Percentiles rank a stretch among this genome's conserved stretches.
These are phyloP conservation scores for Tragulus kanchil DNA, from an alignment of 2,113 vertebrate genomes.

Conservation along the genomic window DNA sequence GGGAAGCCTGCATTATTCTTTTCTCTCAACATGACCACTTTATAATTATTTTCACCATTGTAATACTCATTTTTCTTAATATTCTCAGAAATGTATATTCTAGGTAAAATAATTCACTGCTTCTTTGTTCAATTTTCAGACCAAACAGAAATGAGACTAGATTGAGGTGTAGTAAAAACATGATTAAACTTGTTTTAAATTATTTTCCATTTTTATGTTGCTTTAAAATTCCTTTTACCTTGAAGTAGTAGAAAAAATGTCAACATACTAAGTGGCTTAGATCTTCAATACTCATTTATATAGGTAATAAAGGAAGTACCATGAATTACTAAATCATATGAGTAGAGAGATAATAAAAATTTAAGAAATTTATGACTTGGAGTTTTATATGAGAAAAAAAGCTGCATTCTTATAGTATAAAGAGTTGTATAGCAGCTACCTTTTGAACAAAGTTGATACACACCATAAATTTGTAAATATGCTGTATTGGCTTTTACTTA, in stretches of 20 bases:
- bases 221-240: neutral
- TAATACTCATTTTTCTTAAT: neutral
- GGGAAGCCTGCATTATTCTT: neutral
- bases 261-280: neutral
- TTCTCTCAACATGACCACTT: neutral
- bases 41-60: neutral
- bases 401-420: neutral
- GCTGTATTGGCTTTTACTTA: neutral
- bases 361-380: neutral
- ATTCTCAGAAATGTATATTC: neutral
- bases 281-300: neutral
- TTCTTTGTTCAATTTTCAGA: neutral
- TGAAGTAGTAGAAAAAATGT: neutral
- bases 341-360: neutral
- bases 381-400: neutral
- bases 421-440: neutral
- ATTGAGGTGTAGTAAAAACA: neutral
- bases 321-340: neutral
- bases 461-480: neutral
- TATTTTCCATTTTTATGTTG: neutral
- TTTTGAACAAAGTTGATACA: neutral
- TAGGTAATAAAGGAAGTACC: neutral
- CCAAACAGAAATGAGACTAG: neutral
- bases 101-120: neutral
- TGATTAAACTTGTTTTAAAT: neutral